Evolutionary conservation across 1,140 invertebrate species (phyloP).

Genomic region (Chrysoperla carnea): DNA sequence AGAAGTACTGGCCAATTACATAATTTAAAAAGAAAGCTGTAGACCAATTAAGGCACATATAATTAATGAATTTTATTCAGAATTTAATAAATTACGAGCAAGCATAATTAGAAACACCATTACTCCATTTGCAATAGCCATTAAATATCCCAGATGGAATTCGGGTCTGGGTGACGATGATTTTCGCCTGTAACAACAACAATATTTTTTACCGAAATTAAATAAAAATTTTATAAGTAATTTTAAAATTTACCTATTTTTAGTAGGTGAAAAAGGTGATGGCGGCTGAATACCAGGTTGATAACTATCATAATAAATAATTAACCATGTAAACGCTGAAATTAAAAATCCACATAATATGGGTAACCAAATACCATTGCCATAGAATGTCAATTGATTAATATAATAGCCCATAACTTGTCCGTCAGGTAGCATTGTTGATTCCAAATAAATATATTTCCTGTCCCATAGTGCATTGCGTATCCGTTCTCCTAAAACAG

Average conservation of each 20-base stretch:
- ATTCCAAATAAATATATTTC: not conserved
- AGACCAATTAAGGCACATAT: too few relatives aligned
- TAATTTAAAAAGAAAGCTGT: too few relatives aligned
- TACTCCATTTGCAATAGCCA: slow-evolving; percentile 17
- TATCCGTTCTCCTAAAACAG: not conserved
- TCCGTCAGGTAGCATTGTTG: not conserved
- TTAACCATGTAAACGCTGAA: slow-evolving; percentile 22
- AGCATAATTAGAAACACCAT: slow-evolving; percentile 9
- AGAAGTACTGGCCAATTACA: too few relatives aligned
- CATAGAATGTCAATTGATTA: not conserved
- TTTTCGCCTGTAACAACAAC: slow-evolving; percentile 11
- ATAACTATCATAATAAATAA: slow-evolving; percentile 29
- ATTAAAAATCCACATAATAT: slow-evolving; percentile 15
- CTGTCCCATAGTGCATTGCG: not conserved
- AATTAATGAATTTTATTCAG: too few relatives aligned
- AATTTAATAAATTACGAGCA: too few relatives aligned
- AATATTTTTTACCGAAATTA: too few relatives aligned
- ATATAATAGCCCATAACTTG: not conserved
- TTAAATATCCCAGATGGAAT: slow-evolving; percentile 20
- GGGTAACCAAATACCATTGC: slow-evolving; percentile 17
- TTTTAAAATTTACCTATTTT: slow-evolving; percentile 13
- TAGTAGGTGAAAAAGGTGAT: slow-evolving; percentile 23
- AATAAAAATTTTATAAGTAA: not conserved
- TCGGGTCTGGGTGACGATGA: slow-evolving; percentile 15
- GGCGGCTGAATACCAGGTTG: slow-evolving; percentile 27